Base-by-base conservation (phyloP, 2,113 vertebrate species). In the Actinemys pallida region DNA sequence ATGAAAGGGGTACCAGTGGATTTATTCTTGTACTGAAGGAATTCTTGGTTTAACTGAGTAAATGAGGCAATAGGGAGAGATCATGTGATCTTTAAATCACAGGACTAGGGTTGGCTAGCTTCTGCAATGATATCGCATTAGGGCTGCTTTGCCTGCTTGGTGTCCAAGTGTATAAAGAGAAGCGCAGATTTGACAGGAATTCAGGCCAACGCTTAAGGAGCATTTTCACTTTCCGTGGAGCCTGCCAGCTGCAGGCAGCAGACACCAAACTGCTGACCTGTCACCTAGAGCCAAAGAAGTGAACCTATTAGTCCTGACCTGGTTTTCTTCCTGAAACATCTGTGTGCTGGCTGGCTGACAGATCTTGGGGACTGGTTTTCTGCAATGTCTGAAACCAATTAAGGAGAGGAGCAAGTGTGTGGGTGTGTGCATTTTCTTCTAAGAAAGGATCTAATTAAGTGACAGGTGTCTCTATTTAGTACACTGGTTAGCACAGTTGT, bases 291-390 rank as follows among this genome's bases (percentile, higher is more conserved):
- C 87, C 93, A 31, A 8, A 81, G 83, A 52, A 76, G 88, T 84
- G 89, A 96, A 95, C 94, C 81, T 94, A 82, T 69, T 85, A 95
- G 53, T 95, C 93, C 97, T 97, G 97, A 97, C 93, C 95, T 94
- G 95, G 88, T 90, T 91, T 54, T 90, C 94, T 95, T 87, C 83
- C 92, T 52, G 27, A 94, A 95, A 81, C 95, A 65, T 89, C 90
- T 97, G 92, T 65, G 53, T 65, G 90, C 94, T 95, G 97, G 95
- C 96, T 94, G 84, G 81, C 69, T 95, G 97, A 95, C 94, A 88
- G 14, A 69, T 96, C 91, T 87, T 81, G 87, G 95, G 93, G 94
- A 88, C 57, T 24, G 29, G 84, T 91, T 92, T 97, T 91, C 95
- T 95, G 93, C 94, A 82, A 3, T 76, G 89, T 81, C 90, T 86